Percentiles rank a stretch among this genome's conserved stretches.
Evolutionary conservation across 2,888 invertebrate genomes (phyloP).

Genomic region (Synergus laeviventris): DNA sequence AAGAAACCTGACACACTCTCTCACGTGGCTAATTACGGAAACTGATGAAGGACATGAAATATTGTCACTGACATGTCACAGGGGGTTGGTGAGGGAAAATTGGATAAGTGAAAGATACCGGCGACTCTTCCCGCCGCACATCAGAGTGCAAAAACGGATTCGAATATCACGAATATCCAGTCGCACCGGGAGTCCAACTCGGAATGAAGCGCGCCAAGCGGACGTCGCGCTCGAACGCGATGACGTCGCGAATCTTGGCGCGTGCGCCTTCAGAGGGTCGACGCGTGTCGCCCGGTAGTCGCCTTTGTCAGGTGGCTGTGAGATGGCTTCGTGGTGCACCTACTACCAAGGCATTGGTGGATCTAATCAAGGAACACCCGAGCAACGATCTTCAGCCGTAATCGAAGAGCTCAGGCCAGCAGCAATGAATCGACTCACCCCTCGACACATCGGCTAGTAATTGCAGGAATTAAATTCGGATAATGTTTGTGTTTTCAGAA

Average conservation of each 20-base stretch:
- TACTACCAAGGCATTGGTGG: conserved; percentile 17
- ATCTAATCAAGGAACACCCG: conserved; percentile 30
- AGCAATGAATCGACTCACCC: neutral
- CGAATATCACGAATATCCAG: conserved; percentile 56
- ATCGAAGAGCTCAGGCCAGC: conserved; percentile 7
- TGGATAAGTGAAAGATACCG: conserved; percentile 2
- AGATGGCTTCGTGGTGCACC: conserved; percentile 38
- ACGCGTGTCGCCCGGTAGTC: conserved; percentile 50
- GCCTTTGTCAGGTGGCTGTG: conserved; percentile 42
- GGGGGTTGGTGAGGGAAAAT: neutral
- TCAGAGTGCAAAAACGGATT: conserved; percentile 27
- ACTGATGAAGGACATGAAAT: neutral
- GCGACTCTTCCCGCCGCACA: conserved; percentile 21
- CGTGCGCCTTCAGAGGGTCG: conserved; percentile 53
- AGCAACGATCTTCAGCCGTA: conserved; percentile 9
- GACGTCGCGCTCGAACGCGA: conserved; percentile 45
- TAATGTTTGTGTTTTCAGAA: neutral
- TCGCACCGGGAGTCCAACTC: conserved; percentile 65
- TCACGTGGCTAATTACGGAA: conserved; percentile 2
- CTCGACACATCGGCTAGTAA: neutral
- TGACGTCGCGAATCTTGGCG: conserved; percentile 50
- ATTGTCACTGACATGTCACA: conserved; percentile 13
- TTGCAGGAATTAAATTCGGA: neutral
- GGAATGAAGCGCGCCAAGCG: conserved; percentile 60
- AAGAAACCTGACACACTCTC: neutral